Evolutionary conservation across 2,113 vertebrate genomes (phyloP).

Genomic region (Ancistrus triradiatus): DNA sequence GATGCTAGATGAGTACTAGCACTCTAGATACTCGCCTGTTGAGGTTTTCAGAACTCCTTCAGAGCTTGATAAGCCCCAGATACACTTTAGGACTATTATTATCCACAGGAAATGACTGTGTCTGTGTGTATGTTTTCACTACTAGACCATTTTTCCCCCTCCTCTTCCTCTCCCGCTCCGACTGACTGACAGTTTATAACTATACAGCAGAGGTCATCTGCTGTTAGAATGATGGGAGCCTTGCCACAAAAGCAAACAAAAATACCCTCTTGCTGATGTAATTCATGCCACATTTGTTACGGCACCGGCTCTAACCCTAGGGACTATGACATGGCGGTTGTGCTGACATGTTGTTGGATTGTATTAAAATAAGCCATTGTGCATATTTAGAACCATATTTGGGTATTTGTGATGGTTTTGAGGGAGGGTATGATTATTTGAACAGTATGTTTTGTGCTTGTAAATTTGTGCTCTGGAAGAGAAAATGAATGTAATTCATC

Average conservation of each 20-base stretch:
- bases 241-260: constrained; percentile 10
- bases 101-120: constrained; percentile 11
- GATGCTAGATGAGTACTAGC: neutral
- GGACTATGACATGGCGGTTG: neutral
- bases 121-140: constrained; percentile 11
- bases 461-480: no score
- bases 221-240: constrained; percentile 1
- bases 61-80: constrained; percentile 12
- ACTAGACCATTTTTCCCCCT: no score
- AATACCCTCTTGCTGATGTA: constrained; percentile 22
- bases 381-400: constrained; percentile 27
- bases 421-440: neutral
- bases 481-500: no score
- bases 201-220: neutral
- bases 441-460: neutral
- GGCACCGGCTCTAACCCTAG: constrained; percentile 3
- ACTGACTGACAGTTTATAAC: no score
- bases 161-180: neutral
- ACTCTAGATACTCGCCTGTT: neutral
- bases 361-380: neutral
- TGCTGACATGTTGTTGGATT: neutral
- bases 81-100: constrained; percentile 20
- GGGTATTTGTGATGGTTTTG: neutral
- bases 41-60: neutral
- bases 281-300: no score